A percentile compares a stretch with the other conserved stretches of the same genome.
phyloP scores from a whole-genome alignment of 2,113 vertebrate genomes.

The Suncus etruscus region DNA sequence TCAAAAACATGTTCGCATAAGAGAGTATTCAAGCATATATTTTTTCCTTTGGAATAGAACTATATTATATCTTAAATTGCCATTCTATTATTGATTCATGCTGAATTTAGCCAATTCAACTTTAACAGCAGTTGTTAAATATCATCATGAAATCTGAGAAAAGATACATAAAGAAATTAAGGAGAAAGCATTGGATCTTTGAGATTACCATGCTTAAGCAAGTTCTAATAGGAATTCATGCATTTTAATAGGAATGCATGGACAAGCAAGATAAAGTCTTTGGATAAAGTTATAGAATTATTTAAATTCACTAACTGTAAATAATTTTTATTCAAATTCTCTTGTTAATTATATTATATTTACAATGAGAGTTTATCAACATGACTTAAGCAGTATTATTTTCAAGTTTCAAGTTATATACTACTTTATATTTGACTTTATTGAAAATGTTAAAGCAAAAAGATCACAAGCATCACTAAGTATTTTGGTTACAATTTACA shows the following conservation, averaged over 20 bases:
- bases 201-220: not conserved
- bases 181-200: not conserved
- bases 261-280: not conserved
- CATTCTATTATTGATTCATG: conserved; percentile 2
- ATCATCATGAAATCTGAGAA: not conserved
- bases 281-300: not conserved
- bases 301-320: not conserved
- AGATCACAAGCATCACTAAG: not conserved
- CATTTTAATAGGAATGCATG: not conserved
- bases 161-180: not conserved
- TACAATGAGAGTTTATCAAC: not conserved
- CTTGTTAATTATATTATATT: not conserved
- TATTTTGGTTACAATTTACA: not conserved
- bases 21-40: not conserved
- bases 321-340: not conserved
- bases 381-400: not conserved
- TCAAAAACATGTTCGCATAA: not conserved
- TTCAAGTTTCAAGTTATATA: not conserved
- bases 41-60: not conserved
- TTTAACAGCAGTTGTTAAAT: not conserved
- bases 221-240: too few relatives aligned
- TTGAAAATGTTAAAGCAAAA: not conserved
- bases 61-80: not conserved
- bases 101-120: not conserved
- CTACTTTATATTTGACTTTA: not conserved